A percentile compares a stretch with the other conserved stretches of the same genome.
Conservation (phyloP, 2,888 invertebrate species). For the Dioctria linearis region DNA sequence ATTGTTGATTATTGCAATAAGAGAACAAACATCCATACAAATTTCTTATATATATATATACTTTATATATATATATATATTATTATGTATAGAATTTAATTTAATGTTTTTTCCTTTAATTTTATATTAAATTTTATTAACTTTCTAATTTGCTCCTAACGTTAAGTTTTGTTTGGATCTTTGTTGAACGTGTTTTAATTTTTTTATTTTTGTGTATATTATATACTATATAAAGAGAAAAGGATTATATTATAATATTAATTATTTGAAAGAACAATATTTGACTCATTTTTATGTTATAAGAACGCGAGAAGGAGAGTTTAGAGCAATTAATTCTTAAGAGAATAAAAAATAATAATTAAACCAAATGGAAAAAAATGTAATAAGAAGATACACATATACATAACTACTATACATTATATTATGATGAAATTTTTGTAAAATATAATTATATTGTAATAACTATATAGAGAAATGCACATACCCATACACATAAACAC, state of each 20-base stretch:
- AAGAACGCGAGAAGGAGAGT: not conserved
- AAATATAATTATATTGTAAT: too few relatives aligned
- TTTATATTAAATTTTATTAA: not conserved
- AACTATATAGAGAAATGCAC: too few relatives aligned
- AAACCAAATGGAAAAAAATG: slow-evolving; percentile 26
- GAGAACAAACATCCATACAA: slow-evolving; percentile 33
- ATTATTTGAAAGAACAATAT: slow-evolving; percentile 4
- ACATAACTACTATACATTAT: too few relatives aligned
- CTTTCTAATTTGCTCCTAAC: slow-evolving; percentile 20
- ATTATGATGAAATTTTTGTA: not conserved
- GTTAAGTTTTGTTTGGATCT: slow-evolving; percentile 47
- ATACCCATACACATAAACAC: too few relatives aligned
- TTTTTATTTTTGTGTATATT: not conserved
- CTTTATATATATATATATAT: not conserved
- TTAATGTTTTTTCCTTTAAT: slow-evolving; percentile 10
- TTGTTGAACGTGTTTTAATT: slow-evolving; percentile 35
- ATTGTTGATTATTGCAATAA: slow-evolving; percentile 49
- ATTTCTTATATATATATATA: not conserved
- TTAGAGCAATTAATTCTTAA: slow-evolving; percentile 11
- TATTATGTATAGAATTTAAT: not conserved
- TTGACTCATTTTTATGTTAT: slow-evolving; percentile 8
- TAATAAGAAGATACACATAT: too few relatives aligned
- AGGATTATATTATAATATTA: not conserved
- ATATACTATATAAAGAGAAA: not conserved
- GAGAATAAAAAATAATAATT: not conserved